Conservation (phyloP, 2,113 vertebrate species). For the Rynchops niger region DNA sequence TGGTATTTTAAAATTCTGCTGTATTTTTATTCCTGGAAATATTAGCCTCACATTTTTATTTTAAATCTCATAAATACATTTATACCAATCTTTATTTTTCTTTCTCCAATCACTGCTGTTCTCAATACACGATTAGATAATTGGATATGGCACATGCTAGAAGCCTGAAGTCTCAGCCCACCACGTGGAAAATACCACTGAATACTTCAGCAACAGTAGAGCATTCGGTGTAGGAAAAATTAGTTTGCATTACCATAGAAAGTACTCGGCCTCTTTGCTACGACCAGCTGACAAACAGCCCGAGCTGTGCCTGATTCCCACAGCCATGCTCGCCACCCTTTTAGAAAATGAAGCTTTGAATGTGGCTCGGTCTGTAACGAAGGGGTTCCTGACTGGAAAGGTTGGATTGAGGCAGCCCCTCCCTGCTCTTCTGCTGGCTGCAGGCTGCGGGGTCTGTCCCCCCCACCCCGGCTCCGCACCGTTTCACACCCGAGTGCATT, state of each 20-base stretch:
- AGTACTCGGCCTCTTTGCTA: not conserved
- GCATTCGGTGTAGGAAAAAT: not conserved
- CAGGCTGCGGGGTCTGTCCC: not conserved
- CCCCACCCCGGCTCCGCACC: not conserved
- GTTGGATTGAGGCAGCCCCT: not conserved
- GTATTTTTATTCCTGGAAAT: constrained; percentile 27
- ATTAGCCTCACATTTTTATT: constrained; percentile 1
- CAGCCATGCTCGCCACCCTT: not conserved
- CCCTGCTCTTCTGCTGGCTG: not conserved
- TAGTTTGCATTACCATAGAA: not conserved
- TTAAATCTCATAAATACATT: constrained; percentile 9
- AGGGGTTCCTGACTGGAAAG: not conserved
- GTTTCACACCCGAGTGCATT: not conserved
- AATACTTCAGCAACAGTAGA: not conserved
- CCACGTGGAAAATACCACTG: not conserved
- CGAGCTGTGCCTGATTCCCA: not conserved
- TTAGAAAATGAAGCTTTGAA: not conserved
- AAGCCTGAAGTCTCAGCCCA: not conserved
- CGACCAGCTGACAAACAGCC: not conserved
- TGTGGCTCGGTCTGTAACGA: not conserved
- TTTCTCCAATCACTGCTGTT: not conserved
- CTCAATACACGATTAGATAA: not conserved
- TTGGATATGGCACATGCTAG: not conserved
- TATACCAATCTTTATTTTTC: not conserved
- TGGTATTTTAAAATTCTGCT: not conserved